These are phyloP conservation scores for Etia nguti DNA, from an alignment of 2,113 vertebrate species.

Conservation along the genomic window DNA sequence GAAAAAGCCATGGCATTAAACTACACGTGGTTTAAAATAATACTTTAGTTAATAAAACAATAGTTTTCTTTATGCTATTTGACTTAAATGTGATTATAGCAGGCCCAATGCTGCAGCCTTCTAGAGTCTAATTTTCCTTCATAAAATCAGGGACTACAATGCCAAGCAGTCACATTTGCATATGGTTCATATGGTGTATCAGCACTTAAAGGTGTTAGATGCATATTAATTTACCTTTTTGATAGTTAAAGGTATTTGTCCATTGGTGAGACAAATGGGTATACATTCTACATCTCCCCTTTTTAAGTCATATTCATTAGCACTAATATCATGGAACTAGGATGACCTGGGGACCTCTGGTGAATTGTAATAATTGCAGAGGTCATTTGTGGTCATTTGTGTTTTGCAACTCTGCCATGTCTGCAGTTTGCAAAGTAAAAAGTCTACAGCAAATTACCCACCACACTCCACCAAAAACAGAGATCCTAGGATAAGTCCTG, in stretches of 20 bases:
- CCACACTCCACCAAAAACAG: neutral
- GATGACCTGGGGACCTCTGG: neutral
- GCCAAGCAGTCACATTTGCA: neutral
- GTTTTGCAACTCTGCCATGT: neutral
- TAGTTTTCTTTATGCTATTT: neutral
- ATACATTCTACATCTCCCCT: neutral
- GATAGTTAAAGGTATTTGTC: neutral
- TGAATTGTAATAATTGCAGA: neutral
- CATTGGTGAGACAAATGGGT: neutral
- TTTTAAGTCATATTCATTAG: neutral
- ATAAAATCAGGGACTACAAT: neutral
- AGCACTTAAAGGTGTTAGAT: neutral
- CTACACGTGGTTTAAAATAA: neutral
- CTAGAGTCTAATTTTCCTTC: neutral
- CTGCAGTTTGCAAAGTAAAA: neutral
- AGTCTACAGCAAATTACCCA: neutral
- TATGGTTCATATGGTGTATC: neutral
- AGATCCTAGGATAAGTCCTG: neutral
- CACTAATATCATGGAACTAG: neutral
- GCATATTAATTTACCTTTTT: neutral
- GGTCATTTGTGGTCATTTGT: neutral
- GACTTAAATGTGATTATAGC: neutral
- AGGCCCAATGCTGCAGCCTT: neutral
- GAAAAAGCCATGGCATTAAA: neutral
- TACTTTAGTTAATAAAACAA: neutral